Evolutionary conservation across 2,797 vertebrate species (phyloP).

Genomic region (Petrocephalus schoutedeni): DNA sequence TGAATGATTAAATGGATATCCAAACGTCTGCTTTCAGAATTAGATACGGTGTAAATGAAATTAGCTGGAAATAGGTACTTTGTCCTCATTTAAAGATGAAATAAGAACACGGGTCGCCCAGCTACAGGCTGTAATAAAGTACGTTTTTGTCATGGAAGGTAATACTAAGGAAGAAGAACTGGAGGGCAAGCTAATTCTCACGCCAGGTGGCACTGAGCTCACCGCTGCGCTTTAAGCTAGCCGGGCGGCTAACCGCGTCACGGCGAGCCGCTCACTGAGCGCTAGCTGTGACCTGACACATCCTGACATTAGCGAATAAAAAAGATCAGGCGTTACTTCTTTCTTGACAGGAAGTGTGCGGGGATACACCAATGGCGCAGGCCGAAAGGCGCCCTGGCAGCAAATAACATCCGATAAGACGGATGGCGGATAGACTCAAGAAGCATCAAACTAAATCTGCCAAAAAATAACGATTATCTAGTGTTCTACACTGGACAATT

Average conservation of each 20-base stretch:
- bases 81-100: slow-evolving; percentile 6
- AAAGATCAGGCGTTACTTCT: not conserved
- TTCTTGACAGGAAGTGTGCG: not conserved
- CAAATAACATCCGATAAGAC: not conserved
- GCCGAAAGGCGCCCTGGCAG: not conserved
- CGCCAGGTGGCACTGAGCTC: not conserved
- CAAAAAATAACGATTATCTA: not conserved
- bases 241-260: not conserved
- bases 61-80: not conserved
- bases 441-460: not conserved
- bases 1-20: not conserved
- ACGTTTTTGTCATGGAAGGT: not conserved
- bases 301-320: not conserved
- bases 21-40: not conserved
- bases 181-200: not conserved
- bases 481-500: not conserved
- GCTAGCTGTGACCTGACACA: not conserved
- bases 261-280: not conserved
- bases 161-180: not conserved
- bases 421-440: not conserved
- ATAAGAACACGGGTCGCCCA: not conserved
- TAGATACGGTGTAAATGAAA: not conserved
- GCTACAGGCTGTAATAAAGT: not conserved
- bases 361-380: not conserved
- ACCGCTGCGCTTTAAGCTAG: not conserved